Base-by-base conservation (phyloP, 2,888 invertebrate species). In the Celastrina argiolus region DNA sequence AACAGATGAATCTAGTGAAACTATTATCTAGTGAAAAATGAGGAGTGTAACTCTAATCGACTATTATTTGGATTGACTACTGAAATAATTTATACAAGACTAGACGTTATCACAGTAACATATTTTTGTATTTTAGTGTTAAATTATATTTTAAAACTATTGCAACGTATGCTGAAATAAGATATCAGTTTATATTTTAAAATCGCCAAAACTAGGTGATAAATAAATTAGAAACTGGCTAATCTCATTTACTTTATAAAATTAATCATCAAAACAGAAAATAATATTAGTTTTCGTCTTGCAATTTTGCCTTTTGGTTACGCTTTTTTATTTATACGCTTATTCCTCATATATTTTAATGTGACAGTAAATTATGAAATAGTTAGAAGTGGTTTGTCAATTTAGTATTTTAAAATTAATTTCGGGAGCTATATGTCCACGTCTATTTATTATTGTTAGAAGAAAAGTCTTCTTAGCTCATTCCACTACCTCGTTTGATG, bases 391-490 rank as follows among this genome's bases (percentile, higher is more conserved):
- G 18, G 10, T 18, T 12, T 12, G 36, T 36, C 36, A 36, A 36
- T 36, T 8, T 10, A 36, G 36, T 36, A 36, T 10, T 36, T 36
- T 2, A 36, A 36, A 36, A 7, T 36, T 36, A 12, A 51, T 51
- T 51, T 51, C 51, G 26, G 5, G 26, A 51, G 51, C 22, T 26
- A 51, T 51, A 51, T n/a, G n/a, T 51, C 22, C 10, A 22, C 51
- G 12, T 22, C 4, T 0, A 51, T 12, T 14, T 26, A 12, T 51
- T 36, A 36, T 36, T 36, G 12, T 36, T 36, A 12, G 31, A 31
- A 51, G 51, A 51, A 8, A 22, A 51, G 51, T 59, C 18, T 59
- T 59, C 56, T n/a, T 61, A 61, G 61, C 61, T 61, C 61, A 61
- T 14, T 18, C 16, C 6, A 16, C 61, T 61, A 61, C 61, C 36